A percentile compares a stretch with the other conserved stretches of the same genome.
phyloP scores from a whole-genome alignment of 2,888 invertebrate genomes.

The Netelia melanura region DNA sequence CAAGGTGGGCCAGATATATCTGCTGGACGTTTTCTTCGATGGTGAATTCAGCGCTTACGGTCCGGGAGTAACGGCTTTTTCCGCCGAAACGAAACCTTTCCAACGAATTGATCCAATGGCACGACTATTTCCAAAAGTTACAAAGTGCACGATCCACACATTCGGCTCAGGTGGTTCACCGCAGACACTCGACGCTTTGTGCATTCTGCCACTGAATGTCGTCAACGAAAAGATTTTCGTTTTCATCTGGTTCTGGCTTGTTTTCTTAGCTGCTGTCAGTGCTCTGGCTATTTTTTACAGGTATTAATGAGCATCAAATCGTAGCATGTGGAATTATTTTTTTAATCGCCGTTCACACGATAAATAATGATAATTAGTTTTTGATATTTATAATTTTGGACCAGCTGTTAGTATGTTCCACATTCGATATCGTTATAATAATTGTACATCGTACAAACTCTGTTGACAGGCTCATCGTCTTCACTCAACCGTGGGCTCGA shows the following conservation, averaged over 20 bases:
- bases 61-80: constrained; percentile 85
- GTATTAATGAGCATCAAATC: constrained; percentile 45
- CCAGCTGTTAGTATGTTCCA: too few species aligned
- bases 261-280: constrained; percentile 88
- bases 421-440: not conserved
- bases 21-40: constrained; percentile 88
- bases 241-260: constrained; percentile 91
- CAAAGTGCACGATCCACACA: constrained; percentile 87
- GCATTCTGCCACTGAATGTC: constrained; percentile 91
- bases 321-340: not conserved
- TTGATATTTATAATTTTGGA: too few species aligned
- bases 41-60: constrained; percentile 88
- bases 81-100: constrained; percentile 84
- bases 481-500: constrained; percentile 87
- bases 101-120: constrained; percentile 89
- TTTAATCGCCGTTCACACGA: too few species aligned
- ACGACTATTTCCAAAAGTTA: constrained; percentile 89
- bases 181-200: constrained; percentile 88
- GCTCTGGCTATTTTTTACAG: constrained; percentile 89
- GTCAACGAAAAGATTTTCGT: constrained; percentile 93
- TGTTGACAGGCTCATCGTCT: constrained; percentile 83
- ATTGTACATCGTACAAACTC: not conserved
- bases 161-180: constrained; percentile 88
- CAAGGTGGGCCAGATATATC: constrained; percentile 89
- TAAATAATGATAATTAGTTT: too few species aligned